A percentile compares a stretch with the other conserved stretches of the same genome.
phyloP scores from a whole-genome alignment of 2,113 vertebrate genomes.

The cat (Felis catus) region DNA sequence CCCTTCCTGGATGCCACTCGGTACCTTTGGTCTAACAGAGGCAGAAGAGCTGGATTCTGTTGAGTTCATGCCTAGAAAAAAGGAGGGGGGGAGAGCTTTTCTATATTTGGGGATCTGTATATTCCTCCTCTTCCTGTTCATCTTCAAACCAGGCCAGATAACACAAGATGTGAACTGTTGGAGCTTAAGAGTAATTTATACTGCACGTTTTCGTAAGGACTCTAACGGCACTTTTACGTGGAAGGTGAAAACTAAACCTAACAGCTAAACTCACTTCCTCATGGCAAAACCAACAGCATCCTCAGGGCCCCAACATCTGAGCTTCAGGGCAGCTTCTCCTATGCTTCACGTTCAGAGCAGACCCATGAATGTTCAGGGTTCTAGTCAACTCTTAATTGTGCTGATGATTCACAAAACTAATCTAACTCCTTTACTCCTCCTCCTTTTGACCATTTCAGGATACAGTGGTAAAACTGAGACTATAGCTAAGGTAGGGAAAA shows the following conservation, averaged over 20 bases:
- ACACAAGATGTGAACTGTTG: neutral
- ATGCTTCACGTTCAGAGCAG: neutral
- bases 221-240: neutral
- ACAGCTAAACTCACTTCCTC: neutral
- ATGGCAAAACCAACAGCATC: neutral
- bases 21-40: conserved; percentile 75
- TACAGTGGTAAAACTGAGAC: neutral
- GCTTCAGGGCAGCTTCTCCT: neutral
- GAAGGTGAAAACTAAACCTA: neutral
- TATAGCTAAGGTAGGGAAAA: neutral
- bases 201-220: neutral
- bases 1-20: conserved; percentile 64
- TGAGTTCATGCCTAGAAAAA: conserved; percentile 84
- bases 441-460: neutral
- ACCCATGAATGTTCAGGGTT: neutral
- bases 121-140: conserved; percentile 44
- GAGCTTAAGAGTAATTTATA: neutral
- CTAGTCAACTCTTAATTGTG: neutral
- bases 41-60: conserved; percentile 82
- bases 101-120: conserved; percentile 58
- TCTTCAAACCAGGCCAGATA: conserved; percentile 5
- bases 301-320: neutral
- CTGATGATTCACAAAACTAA: neutral
- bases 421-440: neutral
- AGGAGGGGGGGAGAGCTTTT: conserved; percentile 71